Evolutionary conservation across 2,888 invertebrate genomes (phyloP).

Genomic region (Oscheius sp.): DNA sequence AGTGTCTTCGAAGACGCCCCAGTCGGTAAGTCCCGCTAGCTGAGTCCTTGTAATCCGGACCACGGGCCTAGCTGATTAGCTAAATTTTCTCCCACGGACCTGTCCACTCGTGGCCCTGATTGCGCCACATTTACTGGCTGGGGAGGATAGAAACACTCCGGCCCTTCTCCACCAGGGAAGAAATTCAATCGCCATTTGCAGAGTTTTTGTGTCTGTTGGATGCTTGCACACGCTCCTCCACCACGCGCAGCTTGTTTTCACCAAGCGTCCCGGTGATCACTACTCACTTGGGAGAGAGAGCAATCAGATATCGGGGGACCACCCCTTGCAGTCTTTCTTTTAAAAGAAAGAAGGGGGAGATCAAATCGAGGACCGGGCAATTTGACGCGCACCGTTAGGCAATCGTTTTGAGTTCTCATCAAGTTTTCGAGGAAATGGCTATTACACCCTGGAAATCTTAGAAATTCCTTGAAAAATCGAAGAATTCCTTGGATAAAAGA

Average conservation of each 20-base stretch:
- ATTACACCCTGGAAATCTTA: too few species aligned
- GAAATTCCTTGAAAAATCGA: too few species aligned
- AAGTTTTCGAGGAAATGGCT: too few species aligned
- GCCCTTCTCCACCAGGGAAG: background rate
- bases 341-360: too few species aligned
- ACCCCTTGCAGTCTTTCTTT: background rate
- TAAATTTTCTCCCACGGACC: constrained; percentile 16
- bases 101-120: background rate
- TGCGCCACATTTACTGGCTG: background rate
- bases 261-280: background rate
- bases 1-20: constrained; percentile 59
- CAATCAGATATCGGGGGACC: background rate
- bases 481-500: background rate
- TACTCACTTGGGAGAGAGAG: background rate
- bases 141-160: background rate
- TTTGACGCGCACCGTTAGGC: too few species aligned
- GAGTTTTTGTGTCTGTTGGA: background rate
- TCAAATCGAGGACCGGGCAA: too few species aligned
- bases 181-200: constrained; percentile 4
- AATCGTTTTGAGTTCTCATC: too few species aligned
- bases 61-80: constrained; percentile 10
- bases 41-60: constrained; percentile 1
- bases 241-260: constrained; percentile 2
- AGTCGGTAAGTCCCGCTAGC: constrained; percentile 41
- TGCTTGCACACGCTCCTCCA: too few species aligned